Evolutionary conservation across 2,797 vertebrate genomes (phyloP).

Genomic region (Thaleichthys pacificus): DNA sequence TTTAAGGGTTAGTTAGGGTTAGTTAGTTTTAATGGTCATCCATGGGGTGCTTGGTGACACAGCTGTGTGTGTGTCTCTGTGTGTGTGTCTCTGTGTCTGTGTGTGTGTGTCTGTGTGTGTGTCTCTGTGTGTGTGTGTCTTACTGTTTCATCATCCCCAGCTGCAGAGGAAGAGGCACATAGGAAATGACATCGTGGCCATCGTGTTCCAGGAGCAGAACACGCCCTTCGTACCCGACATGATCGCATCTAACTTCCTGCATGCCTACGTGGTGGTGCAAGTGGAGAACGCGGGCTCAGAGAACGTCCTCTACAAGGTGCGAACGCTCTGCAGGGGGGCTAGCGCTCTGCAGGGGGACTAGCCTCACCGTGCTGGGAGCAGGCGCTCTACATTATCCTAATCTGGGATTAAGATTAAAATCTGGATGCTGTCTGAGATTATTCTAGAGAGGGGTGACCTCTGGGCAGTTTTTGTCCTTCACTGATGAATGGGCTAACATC

Average conservation of each 20-base stretch:
- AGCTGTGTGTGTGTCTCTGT: too few species aligned
- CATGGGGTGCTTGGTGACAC: too few species aligned
- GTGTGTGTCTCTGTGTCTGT: too few species aligned
- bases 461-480: neutral
- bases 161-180: slow-evolving; percentile 86
- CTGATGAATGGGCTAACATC: neutral
- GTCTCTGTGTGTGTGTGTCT: too few species aligned
- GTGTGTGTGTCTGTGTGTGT: too few species aligned
- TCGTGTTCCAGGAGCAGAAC: slow-evolving; percentile 85
- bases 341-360: too few species aligned
- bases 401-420: too few species aligned
- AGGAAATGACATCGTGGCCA: slow-evolving; percentile 85
- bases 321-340: neutral
- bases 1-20: too few species aligned
- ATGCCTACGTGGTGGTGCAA: slow-evolving; percentile 84
- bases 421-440: too few species aligned
- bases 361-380: too few species aligned
- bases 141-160: slow-evolving; percentile 47
- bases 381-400: too few species aligned
- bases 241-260: slow-evolving; percentile 88
- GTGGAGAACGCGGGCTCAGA: slow-evolving; percentile 71
- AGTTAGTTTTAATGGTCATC: too few species aligned
- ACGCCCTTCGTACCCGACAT: slow-evolving; percentile 87
- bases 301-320: slow-evolving; percentile 81
- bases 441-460: neutral